A percentile compares a stretch with the other conserved stretches of the same genome.
Evolutionary conservation across 2,888 invertebrate genomes (phyloP).

Genomic region (Reticulitermes lucifugus): DNA sequence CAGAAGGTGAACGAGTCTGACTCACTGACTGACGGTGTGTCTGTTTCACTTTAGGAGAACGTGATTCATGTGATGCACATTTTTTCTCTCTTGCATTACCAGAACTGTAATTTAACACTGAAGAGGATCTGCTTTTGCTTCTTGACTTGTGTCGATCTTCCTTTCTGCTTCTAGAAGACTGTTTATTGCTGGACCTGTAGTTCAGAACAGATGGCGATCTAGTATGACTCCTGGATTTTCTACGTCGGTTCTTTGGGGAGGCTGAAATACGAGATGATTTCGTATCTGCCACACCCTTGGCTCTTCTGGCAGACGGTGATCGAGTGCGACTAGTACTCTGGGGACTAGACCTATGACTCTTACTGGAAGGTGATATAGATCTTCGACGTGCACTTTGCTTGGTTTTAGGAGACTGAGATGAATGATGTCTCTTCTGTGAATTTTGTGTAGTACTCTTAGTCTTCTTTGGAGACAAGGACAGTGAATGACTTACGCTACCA

Average conservation of each 20-base stretch:
- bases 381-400: conserved; percentile 29
- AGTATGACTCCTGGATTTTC: conserved; percentile 29
- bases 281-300: neutral
- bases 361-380: conserved; percentile 25
- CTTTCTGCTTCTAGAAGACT: conserved; percentile 35
- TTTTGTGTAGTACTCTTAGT: neutral
- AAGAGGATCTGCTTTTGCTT: conserved; percentile 46
- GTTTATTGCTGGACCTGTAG: conserved; percentile 23
- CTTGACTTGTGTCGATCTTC: conserved; percentile 39
- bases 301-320: conserved; percentile 15
- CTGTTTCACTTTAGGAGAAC: conserved; percentile 37
- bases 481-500: conserved; percentile 15
- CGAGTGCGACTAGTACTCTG: conserved; percentile 17
- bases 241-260: conserved; percentile 9
- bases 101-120: conserved; percentile 26
- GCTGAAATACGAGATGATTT: conserved; percentile 21
- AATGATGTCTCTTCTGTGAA: conserved; percentile 30
- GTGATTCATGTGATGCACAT: conserved; percentile 19
- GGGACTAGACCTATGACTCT: conserved; percentile 1
- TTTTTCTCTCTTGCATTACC: conserved; percentile 11
- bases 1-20: conserved; percentile 36
- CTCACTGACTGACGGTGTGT: conserved; percentile 10
- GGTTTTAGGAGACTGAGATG: conserved; percentile 43
- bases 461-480: conserved; percentile 41
- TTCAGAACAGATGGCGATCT: conserved; percentile 30